A percentile compares a stretch with the other conserved stretches of the same genome.
phyloP scores from a whole-genome alignment of 2,113 vertebrate genomes.

The Spilogale gracilis region DNA sequence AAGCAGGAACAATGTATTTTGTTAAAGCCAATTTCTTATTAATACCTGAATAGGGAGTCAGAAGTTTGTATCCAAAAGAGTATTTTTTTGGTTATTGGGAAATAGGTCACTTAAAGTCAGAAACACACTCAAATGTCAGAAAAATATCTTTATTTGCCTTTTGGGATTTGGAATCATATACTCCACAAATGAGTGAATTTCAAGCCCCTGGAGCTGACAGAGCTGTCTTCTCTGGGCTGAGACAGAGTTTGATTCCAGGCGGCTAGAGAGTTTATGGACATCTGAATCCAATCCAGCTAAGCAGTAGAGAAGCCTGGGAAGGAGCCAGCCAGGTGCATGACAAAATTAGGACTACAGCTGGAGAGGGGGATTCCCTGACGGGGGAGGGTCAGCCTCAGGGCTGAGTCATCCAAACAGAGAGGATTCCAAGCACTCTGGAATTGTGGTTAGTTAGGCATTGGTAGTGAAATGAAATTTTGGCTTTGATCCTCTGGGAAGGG shows the following conservation, averaged over 20 bases:
- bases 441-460: not conserved
- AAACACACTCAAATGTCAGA: not conserved
- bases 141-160: slow-evolving; percentile 2
- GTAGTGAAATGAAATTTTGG: not conserved
- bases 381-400: not conserved
- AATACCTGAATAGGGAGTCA: not conserved
- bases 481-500: not conserved
- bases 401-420: not conserved
- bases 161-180: slow-evolving; percentile 9
- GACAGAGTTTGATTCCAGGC: not conserved
- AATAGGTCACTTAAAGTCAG: slow-evolving; percentile 16
- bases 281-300: not conserved
- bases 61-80: slow-evolving; percentile 26
- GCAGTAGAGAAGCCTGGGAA: not conserved
- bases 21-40: not conserved
- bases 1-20: not conserved
- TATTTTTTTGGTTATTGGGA: slow-evolving; percentile 29
- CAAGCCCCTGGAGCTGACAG: not conserved
- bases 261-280: slow-evolving; percentile 14
- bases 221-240: not conserved
- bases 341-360: not conserved
- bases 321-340: not conserved
- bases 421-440: not conserved
- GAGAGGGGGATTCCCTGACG: not conserved
- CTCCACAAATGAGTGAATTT: not conserved